Conservation (phyloP, 1,140 invertebrate genomes). For the Apis dorsata region DNA sequence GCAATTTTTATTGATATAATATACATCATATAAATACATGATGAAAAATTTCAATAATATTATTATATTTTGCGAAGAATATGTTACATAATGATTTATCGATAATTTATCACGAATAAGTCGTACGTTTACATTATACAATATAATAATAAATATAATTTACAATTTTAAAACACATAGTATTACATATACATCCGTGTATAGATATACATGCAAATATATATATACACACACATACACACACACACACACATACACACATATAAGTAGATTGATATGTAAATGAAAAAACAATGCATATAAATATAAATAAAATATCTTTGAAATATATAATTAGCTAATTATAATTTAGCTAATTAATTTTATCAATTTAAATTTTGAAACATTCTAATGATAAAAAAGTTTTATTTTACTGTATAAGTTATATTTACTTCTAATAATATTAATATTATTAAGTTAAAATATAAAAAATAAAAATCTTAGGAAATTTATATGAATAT, state of each 20-base stretch:
- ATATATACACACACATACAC: no score
- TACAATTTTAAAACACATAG: not conserved
- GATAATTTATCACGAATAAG: not conserved
- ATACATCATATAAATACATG: constrained; percentile 34
- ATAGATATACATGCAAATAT: no score
- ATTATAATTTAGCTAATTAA: not conserved
- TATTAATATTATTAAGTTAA: constrained; percentile 32
- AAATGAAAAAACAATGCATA: not conserved
- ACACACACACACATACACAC: no score
- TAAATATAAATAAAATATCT: constrained; percentile 1
- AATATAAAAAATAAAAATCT: constrained; percentile 29
- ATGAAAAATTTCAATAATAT: constrained; percentile 10
- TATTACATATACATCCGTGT: no score
- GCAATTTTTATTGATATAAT: constrained; percentile 26
- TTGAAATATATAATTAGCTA: not conserved
- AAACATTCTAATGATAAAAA: constrained; percentile 33
- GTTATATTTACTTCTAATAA: constrained; percentile 4
- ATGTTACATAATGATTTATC: no score
- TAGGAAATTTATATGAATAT: not conserved
- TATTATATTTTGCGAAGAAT: no score
- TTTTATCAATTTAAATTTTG: constrained; percentile 22
- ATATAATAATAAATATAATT: constrained; percentile 1
- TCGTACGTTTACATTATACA: not conserved
- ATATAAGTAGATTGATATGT: not conserved
- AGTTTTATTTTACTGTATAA: constrained; percentile 31